phyloP scores from a whole-genome alignment of 2,888 invertebrate genomes.

The Tiliacea citrago region DNA sequence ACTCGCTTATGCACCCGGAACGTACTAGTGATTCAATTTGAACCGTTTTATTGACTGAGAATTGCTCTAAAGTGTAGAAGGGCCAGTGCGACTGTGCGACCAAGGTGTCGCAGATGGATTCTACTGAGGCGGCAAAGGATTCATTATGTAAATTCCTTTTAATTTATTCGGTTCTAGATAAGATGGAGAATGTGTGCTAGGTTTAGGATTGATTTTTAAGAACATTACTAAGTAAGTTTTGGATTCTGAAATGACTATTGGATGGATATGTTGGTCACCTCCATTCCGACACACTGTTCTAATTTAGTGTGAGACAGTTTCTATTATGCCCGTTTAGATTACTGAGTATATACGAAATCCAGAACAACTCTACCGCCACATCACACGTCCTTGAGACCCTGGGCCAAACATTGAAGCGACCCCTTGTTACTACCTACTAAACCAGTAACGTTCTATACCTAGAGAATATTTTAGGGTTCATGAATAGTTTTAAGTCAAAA shows the following conservation, averaged over 20 bases:
- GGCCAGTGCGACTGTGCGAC: constrained; percentile 55
- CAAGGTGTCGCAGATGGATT: constrained; percentile 62
- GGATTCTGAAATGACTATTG: neutral
- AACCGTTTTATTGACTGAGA: constrained; percentile 73
- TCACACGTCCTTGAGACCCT: neutral
- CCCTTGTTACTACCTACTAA: neutral
- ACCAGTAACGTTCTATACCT: neutral
- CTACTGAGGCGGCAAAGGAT: constrained; percentile 52
- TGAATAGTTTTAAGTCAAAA: neutral
- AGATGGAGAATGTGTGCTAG: constrained; percentile 16
- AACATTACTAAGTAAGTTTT: neutral
- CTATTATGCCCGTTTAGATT: neutral
- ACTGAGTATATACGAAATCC: neutral
- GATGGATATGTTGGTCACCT: neutral
- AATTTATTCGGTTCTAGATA: constrained; percentile 52
- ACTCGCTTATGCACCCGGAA: constrained; percentile 72
- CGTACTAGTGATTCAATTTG: constrained; percentile 72
- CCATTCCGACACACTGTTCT: neutral
- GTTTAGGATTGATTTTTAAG: neutral
- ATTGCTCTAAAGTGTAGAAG: constrained; percentile 70
- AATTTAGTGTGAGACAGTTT: neutral
- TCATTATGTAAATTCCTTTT: constrained; percentile 62
- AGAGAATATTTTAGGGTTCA: neutral
- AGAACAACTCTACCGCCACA: too few relatives aligned
- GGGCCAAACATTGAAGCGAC: neutral